A percentile compares a stretch with the other conserved stretches of the same genome.
phyloP scores from a whole-genome alignment of 2,797 vertebrate species.

The Margarornis squamiger region DNA sequence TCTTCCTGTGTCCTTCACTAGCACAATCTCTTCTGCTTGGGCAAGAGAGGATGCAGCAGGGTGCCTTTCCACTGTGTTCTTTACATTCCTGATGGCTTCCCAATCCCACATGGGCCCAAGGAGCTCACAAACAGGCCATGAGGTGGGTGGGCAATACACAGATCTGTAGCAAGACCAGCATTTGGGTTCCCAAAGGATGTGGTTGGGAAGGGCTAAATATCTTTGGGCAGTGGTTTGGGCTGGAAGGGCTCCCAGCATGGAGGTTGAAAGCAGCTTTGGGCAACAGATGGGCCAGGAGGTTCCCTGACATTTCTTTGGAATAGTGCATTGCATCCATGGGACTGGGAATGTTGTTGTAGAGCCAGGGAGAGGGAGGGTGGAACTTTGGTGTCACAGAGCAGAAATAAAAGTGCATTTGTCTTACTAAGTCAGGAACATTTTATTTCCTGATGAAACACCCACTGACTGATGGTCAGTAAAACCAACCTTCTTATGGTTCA shows the following conservation, averaged over 20 bases:
- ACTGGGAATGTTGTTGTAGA: not conserved
- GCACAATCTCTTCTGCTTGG: not conserved
- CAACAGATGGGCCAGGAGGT: not conserved
- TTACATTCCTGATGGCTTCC: not conserved
- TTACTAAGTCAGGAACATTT: not conserved
- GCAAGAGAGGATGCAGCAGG: not conserved
- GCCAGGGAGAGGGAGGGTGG: not conserved
- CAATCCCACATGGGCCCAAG: fast-evolving
- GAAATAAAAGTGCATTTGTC: not conserved
- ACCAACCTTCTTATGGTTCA: not conserved
- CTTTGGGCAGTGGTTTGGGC: fast-evolving
- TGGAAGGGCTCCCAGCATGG: not conserved
- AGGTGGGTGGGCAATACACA: not conserved
- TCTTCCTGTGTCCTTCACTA: not conserved
- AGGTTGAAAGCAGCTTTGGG: not conserved
- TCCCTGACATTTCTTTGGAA: not conserved
- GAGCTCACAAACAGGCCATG: not conserved
- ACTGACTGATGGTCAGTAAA: not conserved
- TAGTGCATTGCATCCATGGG: not conserved
- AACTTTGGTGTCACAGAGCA: not conserved
- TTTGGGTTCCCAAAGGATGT: not conserved
- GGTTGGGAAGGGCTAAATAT: not conserved
- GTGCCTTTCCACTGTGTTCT: not conserved
- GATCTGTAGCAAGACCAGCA: not conserved
- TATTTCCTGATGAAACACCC: not conserved